Conservation (phyloP, 2,888 invertebrate species). For the Theodoxus fluviatilis region DNA sequence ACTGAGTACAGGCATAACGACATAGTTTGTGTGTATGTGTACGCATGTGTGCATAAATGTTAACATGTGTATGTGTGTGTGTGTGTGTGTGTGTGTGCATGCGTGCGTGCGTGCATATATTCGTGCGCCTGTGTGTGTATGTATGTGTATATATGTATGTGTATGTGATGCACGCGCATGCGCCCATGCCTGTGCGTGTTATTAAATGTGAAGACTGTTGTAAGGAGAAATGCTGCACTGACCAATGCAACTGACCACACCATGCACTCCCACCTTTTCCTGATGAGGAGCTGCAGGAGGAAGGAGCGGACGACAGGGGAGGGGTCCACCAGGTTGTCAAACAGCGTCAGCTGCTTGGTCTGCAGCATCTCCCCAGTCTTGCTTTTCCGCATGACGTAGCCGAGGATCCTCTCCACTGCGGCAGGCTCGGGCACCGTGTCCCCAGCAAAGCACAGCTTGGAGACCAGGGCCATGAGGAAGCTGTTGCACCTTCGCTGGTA, state of each 20-base stretch:
- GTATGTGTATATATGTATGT: no score
- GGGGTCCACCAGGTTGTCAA: conserved; percentile 47
- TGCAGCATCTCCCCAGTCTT: background rate
- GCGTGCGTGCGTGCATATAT: no score
- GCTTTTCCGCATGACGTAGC: conserved; percentile 37
- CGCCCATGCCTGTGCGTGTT: no score
- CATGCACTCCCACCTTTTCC: conserved; percentile 36
- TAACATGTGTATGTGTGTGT: no score
- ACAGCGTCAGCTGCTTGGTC: conserved; percentile 45
- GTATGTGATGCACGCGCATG: no score
- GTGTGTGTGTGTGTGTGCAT: no score
- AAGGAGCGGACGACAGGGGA: conserved; percentile 53
- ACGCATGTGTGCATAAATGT: no score
- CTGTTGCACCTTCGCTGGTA: conserved; percentile 44
- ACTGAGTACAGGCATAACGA: no score
- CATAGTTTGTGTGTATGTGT: no score
- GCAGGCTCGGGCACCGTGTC: conserved; percentile 37
- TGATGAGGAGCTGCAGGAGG: conserved; percentile 49
- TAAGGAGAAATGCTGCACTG: background rate
- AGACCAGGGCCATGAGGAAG: conserved; percentile 51
- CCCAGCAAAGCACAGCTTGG: conserved; percentile 45
- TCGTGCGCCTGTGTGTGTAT: no score
- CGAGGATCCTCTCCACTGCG: conserved; percentile 41
- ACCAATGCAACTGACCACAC: background rate
- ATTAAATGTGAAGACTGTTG: no score